Evolutionary conservation across 2,113 vertebrate species (phyloP), one percentile per base, ranked within the genome.

Genomic region (Hylia prasina): DNA sequence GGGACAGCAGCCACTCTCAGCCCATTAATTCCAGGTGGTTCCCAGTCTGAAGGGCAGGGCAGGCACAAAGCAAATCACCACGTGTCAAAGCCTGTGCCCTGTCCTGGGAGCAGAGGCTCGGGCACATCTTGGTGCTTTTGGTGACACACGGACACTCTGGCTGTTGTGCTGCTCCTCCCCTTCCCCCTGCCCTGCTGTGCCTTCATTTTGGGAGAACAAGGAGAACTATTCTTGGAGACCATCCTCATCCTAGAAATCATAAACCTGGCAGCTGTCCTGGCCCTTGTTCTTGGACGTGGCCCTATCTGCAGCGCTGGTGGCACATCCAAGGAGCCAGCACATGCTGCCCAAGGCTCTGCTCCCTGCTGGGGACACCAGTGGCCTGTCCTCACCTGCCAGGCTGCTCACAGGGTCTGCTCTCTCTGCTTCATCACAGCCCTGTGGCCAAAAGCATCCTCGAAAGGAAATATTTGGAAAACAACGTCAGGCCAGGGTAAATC

Each of bases 221-320:
- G 28, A n/a, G 33, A 27, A 11, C 82, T 95, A 39, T 96, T 96
- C 87, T 56, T 95, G 80, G 92, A 78, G 40, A 39, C 63, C 42
- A 40, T 61, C n/a, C 89, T 89, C 82, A 78, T 79, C 82, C 87
- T 91, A 63, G 91, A 95, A 95, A 60, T 92, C 88, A 75, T 10
- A 89, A 91, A 40, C 10, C 82, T 94, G 94, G 94, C 92, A 96
- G 85, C 93, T 77, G 25, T n/a, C 44, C 50, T 48, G 71, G 47
- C 76, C 64, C 31, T 80, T 57, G n/a, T 15, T 12, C 80, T 79
- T 82, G 88, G 85, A 24, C 3, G 0, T 2, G 4, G 87, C 53
- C 72, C 54, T 95, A 48, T 94, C 94, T 95, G 85, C 63, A 53
- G 16, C 6, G 51, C 70, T 89, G 1, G 6, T 16, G 54, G 82